Conservation (phyloP, 2,888 invertebrate species). For the Trachelus tabidus region DNA sequence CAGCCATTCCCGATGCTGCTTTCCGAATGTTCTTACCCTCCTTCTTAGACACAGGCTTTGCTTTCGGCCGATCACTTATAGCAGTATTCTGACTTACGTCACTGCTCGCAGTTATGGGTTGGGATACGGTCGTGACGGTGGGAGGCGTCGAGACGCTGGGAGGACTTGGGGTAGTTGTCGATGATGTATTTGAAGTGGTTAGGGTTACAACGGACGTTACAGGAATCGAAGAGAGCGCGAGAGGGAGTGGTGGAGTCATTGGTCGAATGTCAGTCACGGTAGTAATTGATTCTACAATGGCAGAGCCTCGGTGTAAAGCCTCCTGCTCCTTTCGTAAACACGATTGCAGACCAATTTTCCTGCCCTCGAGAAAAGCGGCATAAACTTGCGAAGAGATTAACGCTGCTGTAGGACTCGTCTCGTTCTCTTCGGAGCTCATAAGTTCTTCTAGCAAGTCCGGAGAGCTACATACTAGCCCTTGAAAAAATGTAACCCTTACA, state of each 20-base stretch:
- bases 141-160: constrained; percentile 44
- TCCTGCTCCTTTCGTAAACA: constrained; percentile 30
- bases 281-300: constrained; percentile 47
- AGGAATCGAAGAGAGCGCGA: constrained; percentile 33
- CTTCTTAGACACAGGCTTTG: constrained; percentile 83
- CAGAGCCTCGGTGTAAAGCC: constrained; percentile 37
- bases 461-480: background rate
- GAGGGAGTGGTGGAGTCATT: constrained; percentile 42
- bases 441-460: background rate
- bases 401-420: background rate
- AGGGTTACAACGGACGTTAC: constrained; percentile 36
- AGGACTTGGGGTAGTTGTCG: constrained; percentile 43
- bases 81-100: constrained; percentile 77
- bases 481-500: background rate
- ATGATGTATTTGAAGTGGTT: constrained; percentile 37
- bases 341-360: constrained; percentile 35
- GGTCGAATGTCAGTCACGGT: constrained; percentile 38
- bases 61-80: constrained; percentile 86
- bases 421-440: background rate
- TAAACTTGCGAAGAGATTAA: background rate
- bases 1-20: constrained; percentile 47
- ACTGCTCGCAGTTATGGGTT: constrained; percentile 68
- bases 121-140: constrained; percentile 55
- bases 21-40: constrained; percentile 81
- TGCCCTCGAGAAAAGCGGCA: constrained; percentile 7